Percentiles rank a stretch among this genome's conserved stretches.
Conservation (phyloP, 2,797 vertebrate genomes). For the Phyllotis vaccarum region DNA sequence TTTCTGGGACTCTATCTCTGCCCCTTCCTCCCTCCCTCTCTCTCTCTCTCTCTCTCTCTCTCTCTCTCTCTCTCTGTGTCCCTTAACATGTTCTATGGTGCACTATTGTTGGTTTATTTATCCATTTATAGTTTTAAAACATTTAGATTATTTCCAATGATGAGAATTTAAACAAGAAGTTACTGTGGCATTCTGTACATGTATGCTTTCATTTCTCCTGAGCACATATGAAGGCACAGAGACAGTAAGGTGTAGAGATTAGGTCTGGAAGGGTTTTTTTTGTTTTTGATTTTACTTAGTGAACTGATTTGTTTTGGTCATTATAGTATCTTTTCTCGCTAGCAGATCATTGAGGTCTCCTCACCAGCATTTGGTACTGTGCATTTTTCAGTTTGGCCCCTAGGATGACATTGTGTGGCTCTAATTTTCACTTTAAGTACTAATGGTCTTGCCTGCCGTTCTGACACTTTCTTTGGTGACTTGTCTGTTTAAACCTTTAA, state of each 20-base stretch:
- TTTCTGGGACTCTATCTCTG: not conserved
- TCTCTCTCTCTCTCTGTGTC: not conserved
- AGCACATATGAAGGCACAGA: not conserved
- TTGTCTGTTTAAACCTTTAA: slow-evolving; percentile 39
- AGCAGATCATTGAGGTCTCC: not conserved
- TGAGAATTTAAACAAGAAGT: slow-evolving; percentile 10
- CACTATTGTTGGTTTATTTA: not conserved
- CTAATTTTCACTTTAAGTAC: slow-evolving; percentile 19
- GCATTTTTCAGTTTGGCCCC: not conserved
- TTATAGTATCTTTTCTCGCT: not conserved
- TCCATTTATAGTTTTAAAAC: not conserved
- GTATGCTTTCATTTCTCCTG: slow-evolving; percentile 30
- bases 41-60: not conserved
- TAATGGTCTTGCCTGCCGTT: not conserved
- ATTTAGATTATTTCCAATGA: slow-evolving; percentile 27
- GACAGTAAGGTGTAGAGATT: not conserved
- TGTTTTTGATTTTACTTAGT: not conserved
- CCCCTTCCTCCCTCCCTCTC: not conserved
- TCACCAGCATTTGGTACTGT: not conserved
- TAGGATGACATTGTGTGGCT: not conserved
- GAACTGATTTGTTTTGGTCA: not conserved
- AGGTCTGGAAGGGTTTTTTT: not conserved
- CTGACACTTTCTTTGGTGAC: not conserved
- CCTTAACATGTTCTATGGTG: not conserved
- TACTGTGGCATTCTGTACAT: not conserved